phyloP scores from a whole-genome alignment of 2,797 vertebrate species.

The Lates japonicus region DNA sequence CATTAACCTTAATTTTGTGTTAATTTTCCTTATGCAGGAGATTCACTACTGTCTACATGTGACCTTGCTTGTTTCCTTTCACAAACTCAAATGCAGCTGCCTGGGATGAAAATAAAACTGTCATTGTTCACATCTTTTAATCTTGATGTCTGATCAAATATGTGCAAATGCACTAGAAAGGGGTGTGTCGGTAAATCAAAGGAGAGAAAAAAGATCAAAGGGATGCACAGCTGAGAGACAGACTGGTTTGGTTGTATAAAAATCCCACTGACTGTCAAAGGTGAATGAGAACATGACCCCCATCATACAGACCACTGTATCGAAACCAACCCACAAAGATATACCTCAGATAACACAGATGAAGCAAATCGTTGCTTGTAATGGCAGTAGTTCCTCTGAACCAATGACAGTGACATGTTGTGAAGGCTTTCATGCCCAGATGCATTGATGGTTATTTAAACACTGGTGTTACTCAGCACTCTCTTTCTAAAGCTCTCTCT shows the following conservation, averaged over 20 bases:
- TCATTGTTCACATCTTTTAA: constrained; percentile 18
- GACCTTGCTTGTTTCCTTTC: neutral
- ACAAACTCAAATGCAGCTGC: constrained; percentile 1
- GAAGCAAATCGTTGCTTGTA: constrained; percentile 22
- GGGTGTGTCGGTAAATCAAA: constrained; percentile 13
- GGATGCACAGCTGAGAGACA: neutral
- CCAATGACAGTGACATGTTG: constrained; percentile 58
- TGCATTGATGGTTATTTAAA: constrained; percentile 71
- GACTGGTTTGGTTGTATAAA: neutral
- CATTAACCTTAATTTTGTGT: neutral
- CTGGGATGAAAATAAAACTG: neutral
- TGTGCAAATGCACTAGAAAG: neutral
- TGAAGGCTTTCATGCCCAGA: constrained; percentile 67
- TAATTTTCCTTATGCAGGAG: neutral
- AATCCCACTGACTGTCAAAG: neutral
- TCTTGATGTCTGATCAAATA: constrained; percentile 32
- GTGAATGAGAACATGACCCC: neutral
- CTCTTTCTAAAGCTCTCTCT: constrained; percentile 67
- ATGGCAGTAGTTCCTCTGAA: constrained; percentile 44
- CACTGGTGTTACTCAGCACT: constrained; percentile 79
- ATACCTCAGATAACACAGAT: constrained; percentile 3
- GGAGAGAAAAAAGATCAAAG: constrained; percentile 9
- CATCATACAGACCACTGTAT: neutral
- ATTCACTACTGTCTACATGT: neutral
- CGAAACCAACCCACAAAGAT: neutral